A percentile compares a stretch with the other conserved stretches of the same genome.
phyloP scores from a whole-genome alignment of 2,888 invertebrate species.

The Zeuzera pyrina region DNA sequence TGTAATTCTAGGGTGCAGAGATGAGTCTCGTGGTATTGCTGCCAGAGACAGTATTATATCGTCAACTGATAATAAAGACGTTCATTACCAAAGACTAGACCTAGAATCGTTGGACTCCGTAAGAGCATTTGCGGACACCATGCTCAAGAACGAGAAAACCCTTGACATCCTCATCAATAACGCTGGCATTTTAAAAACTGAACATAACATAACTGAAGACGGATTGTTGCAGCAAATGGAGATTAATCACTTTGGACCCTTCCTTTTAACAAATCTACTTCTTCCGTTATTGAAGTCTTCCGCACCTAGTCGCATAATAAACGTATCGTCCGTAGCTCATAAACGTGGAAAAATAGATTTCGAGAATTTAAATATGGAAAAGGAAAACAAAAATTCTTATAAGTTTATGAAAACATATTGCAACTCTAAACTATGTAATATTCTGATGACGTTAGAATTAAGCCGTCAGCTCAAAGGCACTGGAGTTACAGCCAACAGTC shows the following conservation, averaged over 20 bases:
- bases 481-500: conserved; percentile 79
- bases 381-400: conserved; percentile 21
- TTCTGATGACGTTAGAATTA: conserved; percentile 27
- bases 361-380: conserved; percentile 32
- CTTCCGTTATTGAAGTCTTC: conserved; percentile 52
- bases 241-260: conserved; percentile 75
- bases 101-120: conserved; percentile 67
- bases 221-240: conserved; percentile 75
- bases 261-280: conserved; percentile 76
- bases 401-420: conserved; percentile 14
- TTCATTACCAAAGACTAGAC: conserved; percentile 57
- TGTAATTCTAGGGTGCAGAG: conserved; percentile 86
- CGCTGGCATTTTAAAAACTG: conserved; percentile 62
- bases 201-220: conserved; percentile 67
- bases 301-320: conserved; percentile 49
- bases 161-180: conserved; percentile 77
- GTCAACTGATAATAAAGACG: conserved; percentile 32
- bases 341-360: conserved; percentile 30
- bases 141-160: conserved; percentile 61
- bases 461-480: conserved; percentile 21
- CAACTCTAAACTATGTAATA: conserved; percentile 26
- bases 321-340: conserved; percentile 43
- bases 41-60: conserved; percentile 42
- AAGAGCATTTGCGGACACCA: conserved; percentile 73
- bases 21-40: conserved; percentile 75